Evolutionary conservation across 2,888 invertebrate genomes (phyloP).

Genomic region (Branchellion lobata): DNA sequence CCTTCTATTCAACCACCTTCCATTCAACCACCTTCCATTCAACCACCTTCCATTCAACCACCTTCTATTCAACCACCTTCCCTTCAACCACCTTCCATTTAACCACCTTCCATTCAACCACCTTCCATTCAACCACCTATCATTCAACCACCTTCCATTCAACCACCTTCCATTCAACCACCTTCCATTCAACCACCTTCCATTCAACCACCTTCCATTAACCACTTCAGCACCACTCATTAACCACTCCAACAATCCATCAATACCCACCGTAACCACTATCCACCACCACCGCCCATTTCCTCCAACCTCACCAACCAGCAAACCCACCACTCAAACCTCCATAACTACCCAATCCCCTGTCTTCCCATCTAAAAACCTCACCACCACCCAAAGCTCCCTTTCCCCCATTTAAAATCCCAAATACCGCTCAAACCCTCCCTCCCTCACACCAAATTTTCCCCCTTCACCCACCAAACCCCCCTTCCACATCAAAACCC

Average conservation of each 20-base stretch:
- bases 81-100: too few species aligned
- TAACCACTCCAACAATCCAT: background rate
- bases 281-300: too few species aligned
- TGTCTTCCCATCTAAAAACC: too few species aligned
- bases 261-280: background rate
- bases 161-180: background rate
- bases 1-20: too few species aligned
- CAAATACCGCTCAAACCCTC: background rate
- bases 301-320: too few species aligned
- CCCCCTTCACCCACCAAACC: background rate
- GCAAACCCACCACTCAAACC: too few species aligned
- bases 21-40: too few species aligned
- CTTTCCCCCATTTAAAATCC: too few species aligned
- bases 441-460: background rate
- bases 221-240: background rate
- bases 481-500: background rate
- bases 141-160: background rate
- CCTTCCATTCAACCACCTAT: background rate
- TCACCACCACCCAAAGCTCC: too few species aligned
- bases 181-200: background rate
- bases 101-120: background rate
- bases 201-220: background rate
- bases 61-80: too few species aligned
- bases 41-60: too few species aligned
- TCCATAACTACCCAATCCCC: too few species aligned